Base-by-base conservation (phyloP, 2,888 invertebrate species). In the Acholoe squamosa region DNA sequence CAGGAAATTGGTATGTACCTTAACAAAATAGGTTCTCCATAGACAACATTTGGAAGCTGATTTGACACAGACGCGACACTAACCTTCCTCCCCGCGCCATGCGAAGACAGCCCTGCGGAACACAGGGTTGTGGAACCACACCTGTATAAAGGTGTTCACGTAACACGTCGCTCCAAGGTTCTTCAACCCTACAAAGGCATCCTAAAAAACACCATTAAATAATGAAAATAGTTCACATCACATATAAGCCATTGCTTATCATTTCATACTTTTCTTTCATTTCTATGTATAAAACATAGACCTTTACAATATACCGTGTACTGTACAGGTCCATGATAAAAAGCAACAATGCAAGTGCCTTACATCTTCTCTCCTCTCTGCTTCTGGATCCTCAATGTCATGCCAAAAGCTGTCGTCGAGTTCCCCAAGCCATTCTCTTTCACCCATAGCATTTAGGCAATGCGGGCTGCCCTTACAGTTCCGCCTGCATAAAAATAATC, bases 161-260 rank as follows among this genome's bases (percentile, higher is more conserved):
- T 97, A 97, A 94, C 97, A 97, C 0, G 97, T 97, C 22, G 97
- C 97, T 89, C 97, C 97, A 56, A 97, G 95, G 95, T 97, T 97
- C 95, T 97, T 97, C 91, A 97, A 94, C 0, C 97, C 97, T 31
- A 97, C 97, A 94, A 96, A 97, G 51, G 93, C 92, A 54, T 94
- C 94, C 94, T 95, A 92, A 33, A 92, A 91, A 14, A 43, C 3
- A 43, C 3, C n/a, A n/a, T n/a, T n/a, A n/a, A n/a, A n/a, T n/a
- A n/a, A n/a, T n/a, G n/a, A n/a, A n/a, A n/a, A n/a, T n/a, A n/a
- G n/a, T n/a, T n/a, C n/a, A n/a, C n/a, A n/a, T n/a, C n/a, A n/a
- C n/a, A n/a, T n/a, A n/a, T n/a, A n/a, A n/a, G n/a, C n/a, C n/a
- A n/a, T n/a, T n/a, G n/a, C n/a, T n/a, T n/a, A n/a, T n/a, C n/a